A percentile compares a stretch with the other conserved stretches of the same genome.
Evolutionary conservation across 1,140 invertebrate genomes (phyloP).

Genomic region (Plutomurus gul): DNA sequence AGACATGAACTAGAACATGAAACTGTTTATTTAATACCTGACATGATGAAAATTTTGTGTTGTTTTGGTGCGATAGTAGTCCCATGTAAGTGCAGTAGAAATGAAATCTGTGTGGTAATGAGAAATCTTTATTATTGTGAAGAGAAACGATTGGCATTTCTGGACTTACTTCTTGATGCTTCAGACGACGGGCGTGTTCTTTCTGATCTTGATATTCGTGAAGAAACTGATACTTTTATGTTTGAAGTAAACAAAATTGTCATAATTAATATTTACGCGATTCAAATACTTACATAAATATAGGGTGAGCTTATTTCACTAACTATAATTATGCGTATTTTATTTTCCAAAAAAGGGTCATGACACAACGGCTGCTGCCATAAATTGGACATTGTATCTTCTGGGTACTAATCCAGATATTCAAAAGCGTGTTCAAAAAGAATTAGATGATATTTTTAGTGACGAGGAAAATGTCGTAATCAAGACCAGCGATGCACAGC

Average conservation of each 20-base stretch:
- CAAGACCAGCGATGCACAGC: conserved; percentile 59
- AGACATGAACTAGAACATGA: too few relatives aligned
- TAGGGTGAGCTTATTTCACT: too few relatives aligned
- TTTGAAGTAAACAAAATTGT: conserved; percentile 66
- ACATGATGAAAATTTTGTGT: too few relatives aligned
- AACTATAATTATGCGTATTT: too few relatives aligned
- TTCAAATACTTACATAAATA: too few relatives aligned
- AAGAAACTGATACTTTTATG: conserved; percentile 83
- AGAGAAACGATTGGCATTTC: conserved; percentile 67
- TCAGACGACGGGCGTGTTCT: conserved; percentile 58
- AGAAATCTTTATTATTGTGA: conserved; percentile 54
- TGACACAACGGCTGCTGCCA: conserved; percentile 85
- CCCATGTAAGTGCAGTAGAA: too few relatives aligned
- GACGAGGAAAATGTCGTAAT: conserved; percentile 52
- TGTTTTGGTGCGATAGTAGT: too few relatives aligned
- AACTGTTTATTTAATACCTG: too few relatives aligned
- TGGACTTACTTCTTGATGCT: conserved; percentile 72
- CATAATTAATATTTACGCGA: neutral
- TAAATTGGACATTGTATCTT: conserved; percentile 80
- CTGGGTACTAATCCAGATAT: conserved; percentile 80
- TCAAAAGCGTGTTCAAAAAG: conserved; percentile 59
- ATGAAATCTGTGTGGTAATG: too few relatives aligned
- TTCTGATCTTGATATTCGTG: conserved; percentile 70
- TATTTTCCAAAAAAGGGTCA: too few relatives aligned
- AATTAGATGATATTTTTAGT: conserved; percentile 56